These are phyloP conservation scores for Cephus pulcher DNA, from an alignment of 2,888 invertebrate species.

Conservation along the genomic window DNA sequence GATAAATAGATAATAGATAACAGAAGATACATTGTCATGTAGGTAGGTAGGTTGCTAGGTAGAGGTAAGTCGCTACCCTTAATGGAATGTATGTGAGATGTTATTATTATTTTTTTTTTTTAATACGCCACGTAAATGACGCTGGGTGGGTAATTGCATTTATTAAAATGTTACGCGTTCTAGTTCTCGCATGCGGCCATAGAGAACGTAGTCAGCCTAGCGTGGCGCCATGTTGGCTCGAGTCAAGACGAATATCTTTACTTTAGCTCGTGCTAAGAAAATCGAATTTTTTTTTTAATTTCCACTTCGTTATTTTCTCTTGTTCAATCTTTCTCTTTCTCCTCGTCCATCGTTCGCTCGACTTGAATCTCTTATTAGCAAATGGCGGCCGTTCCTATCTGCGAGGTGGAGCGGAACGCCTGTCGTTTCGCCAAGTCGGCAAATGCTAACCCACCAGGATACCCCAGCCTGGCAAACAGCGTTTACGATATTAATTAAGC, in stretches of 20 bases:
- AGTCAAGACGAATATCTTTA: slow-evolving; percentile 14
- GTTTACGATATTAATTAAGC: slow-evolving; percentile 1
- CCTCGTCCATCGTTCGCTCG: too few relatives aligned
- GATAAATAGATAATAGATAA: too few relatives aligned
- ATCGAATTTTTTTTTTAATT: background rate
- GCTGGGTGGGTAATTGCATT: slow-evolving; percentile 58
- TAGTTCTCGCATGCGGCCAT: slow-evolving; percentile 53
- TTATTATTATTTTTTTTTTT: background rate
- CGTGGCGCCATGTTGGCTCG: slow-evolving; percentile 23
- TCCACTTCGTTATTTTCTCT: too few relatives aligned
- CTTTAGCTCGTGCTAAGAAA: background rate
- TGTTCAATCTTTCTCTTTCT: too few relatives aligned
- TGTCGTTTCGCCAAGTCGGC: too few relatives aligned
- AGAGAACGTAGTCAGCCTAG: slow-evolving; percentile 38
- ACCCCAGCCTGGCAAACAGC: too few relatives aligned
- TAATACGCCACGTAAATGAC: slow-evolving; percentile 33
- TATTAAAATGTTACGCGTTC: slow-evolving; percentile 67
- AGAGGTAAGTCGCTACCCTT: background rate
- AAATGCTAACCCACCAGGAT: too few relatives aligned
- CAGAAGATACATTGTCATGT: too few relatives aligned
- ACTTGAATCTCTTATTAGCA: too few relatives aligned
- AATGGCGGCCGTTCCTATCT: too few relatives aligned
- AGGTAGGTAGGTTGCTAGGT: too few relatives aligned
- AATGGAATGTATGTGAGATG: background rate
- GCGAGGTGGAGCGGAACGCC: too few relatives aligned